Conservation (phyloP, 1,140 invertebrate species). For the Drosophila ambigua region DNA sequence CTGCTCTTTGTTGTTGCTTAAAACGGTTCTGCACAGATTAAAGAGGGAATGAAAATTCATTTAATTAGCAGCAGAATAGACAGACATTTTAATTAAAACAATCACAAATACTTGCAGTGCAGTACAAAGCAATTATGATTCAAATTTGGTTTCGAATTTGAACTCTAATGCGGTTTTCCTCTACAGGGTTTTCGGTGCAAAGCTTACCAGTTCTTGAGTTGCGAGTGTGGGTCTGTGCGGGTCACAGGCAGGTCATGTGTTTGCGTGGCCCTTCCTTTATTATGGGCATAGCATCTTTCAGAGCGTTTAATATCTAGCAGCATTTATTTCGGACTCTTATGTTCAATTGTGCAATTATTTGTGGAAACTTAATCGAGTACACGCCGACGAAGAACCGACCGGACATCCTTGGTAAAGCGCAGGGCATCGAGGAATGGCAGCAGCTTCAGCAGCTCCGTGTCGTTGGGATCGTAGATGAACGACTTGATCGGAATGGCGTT, state of each 20-base stretch:
- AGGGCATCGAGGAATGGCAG: constrained; percentile 67
- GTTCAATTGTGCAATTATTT: neutral
- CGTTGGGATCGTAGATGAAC: constrained; percentile 48
- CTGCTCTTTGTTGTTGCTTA: neutral
- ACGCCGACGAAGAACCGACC: constrained; percentile 49
- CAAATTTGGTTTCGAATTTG: too few species aligned
- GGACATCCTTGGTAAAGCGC: constrained; percentile 64
- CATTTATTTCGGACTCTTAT: neutral
- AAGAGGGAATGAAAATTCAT: constrained; percentile 9
- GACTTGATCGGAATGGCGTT: constrained; percentile 65
- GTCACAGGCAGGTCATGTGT: too few species aligned
- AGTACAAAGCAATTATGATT: too few species aligned
- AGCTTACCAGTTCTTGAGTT: too few species aligned
- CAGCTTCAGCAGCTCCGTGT: constrained; percentile 56
- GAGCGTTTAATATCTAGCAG: too few species aligned
- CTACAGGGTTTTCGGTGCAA: too few species aligned
- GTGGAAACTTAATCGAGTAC: neutral
- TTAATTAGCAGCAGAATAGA: constrained; percentile 13
- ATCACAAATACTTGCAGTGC: too few species aligned
- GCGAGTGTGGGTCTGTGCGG: too few species aligned
- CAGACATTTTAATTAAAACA: too few species aligned
- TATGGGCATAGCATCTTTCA: too few species aligned
- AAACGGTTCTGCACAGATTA: constrained; percentile 6
- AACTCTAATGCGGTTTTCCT: too few species aligned
- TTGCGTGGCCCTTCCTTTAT: too few species aligned